Conservation (phyloP, 2,113 vertebrate species). For the Semicossyphus pulcher region DNA sequence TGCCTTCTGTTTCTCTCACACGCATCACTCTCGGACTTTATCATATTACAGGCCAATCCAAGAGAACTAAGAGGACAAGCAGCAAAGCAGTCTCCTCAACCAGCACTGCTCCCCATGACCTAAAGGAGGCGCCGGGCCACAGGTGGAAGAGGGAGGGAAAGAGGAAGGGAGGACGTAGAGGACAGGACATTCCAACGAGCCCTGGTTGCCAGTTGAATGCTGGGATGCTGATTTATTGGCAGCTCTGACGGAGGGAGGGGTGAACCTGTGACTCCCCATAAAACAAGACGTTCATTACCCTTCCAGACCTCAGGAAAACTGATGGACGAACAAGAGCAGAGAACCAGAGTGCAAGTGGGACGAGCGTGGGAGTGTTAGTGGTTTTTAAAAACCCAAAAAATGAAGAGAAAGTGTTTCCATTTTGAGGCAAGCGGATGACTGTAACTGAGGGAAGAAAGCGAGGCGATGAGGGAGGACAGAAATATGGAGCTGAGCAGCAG, state of each 20-base stretch:
- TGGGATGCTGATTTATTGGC: slow-evolving; percentile 71
- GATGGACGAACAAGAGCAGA: slow-evolving; percentile 52
- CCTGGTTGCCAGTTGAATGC: slow-evolving; percentile 59
- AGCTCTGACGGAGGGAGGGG: slow-evolving; percentile 49
- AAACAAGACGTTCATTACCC: slow-evolving; percentile 63
- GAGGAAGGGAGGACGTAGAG: slow-evolving; percentile 42
- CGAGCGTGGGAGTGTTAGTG: slow-evolving; percentile 24
- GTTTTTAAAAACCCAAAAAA: slow-evolving; percentile 37
- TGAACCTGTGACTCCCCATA: slow-evolving; percentile 60
- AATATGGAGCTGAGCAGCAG: slow-evolving; percentile 66
- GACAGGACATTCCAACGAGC: slow-evolving; percentile 62
- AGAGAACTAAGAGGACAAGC: slow-evolving; percentile 52
- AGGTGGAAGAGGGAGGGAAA: slow-evolving; percentile 46
- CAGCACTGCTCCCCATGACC: slow-evolving; percentile 49
- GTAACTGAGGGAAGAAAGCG: slow-evolving; percentile 49
- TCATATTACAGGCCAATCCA: slow-evolving; percentile 69
- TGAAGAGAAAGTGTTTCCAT: slow-evolving; percentile 62
- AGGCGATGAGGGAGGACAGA: slow-evolving; percentile 69
- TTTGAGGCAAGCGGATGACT: slow-evolving; percentile 40
- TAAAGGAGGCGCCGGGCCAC: slow-evolving; percentile 59
- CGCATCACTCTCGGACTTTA: slow-evolving; percentile 74
- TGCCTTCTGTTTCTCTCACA: slow-evolving; percentile 73
- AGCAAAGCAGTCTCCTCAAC: slow-evolving; percentile 36
- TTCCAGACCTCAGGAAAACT: slow-evolving; percentile 43
- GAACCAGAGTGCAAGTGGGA: slow-evolving; percentile 38